Evolutionary conservation across 2,113 vertebrate genomes (phyloP).

Genomic region (Rhombomys opimus): DNA sequence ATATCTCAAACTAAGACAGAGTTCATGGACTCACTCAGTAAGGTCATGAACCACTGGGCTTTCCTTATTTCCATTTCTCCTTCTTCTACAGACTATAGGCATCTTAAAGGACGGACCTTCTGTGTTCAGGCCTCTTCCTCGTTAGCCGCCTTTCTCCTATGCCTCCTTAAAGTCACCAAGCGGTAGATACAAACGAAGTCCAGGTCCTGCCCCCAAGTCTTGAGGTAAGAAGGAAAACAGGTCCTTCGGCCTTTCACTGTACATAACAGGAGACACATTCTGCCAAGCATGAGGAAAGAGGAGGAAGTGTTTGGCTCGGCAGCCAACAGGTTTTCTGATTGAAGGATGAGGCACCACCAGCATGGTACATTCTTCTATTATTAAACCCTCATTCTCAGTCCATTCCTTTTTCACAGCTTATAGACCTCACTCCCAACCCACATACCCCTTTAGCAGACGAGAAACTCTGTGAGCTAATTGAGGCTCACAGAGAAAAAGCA

Average conservation of each 20-base stretch:
- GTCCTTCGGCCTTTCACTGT: background rate
- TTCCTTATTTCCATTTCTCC: background rate
- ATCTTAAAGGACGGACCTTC: background rate
- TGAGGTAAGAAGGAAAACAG: background rate
- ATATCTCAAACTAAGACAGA: background rate
- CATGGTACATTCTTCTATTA: background rate
- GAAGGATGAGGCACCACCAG: background rate
- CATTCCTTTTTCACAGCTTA: background rate
- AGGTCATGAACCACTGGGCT: background rate
- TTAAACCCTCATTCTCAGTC: background rate
- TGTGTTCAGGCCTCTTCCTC: background rate
- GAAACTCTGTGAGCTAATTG: background rate
- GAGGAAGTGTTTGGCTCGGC: background rate
- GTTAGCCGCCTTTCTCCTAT: background rate
- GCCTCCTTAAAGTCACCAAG: background rate
- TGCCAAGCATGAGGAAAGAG: background rate
- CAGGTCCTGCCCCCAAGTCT: rapidly evolving
- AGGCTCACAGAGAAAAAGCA: background rate
- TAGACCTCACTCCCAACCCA: background rate
- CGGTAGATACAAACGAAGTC: background rate
- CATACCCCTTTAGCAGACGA: background rate
- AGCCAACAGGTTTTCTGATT: background rate
- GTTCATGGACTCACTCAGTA: background rate
- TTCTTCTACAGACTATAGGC: background rate
- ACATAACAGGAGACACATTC: background rate